Conservation (phyloP, 2,113 vertebrate genomes). For the Chrysemys picta region DNA sequence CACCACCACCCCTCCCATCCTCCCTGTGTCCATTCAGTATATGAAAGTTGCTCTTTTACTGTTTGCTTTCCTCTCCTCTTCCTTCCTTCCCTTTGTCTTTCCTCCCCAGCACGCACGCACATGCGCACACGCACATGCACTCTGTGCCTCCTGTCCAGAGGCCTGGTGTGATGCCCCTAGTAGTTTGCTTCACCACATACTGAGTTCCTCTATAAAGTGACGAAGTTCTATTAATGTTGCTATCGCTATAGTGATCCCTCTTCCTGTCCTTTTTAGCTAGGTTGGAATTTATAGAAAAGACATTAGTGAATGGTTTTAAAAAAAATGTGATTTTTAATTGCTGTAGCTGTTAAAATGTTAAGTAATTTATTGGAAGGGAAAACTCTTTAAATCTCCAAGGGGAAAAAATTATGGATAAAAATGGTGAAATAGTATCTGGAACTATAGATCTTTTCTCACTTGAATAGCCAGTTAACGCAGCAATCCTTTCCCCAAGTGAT, state of each 20-base stretch:
- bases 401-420: constrained; percentile 28
- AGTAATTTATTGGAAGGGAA: neutral
- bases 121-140: no score
- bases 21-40: neutral
- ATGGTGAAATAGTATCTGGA: constrained; percentile 16
- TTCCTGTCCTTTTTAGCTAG: neutral
- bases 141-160: neutral
- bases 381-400: neutral
- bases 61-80: no score
- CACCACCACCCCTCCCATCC: neutral
- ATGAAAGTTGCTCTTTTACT: neutral
- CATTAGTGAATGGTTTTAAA: neutral
- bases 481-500: constrained; percentile 1
- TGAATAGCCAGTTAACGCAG: constrained; percentile 50
- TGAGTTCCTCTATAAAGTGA: neutral
- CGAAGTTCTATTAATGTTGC: neutral
- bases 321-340: neutral
- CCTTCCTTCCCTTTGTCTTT: neutral
- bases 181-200: neutral
- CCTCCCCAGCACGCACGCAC: no score
- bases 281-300: neutral
- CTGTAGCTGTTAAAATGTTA: neutral
- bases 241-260: neutral
- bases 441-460: neutral
- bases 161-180: neutral